phyloP scores from a whole-genome alignment of 2,113 vertebrate species.

The Mormyrus lacerda region DNA sequence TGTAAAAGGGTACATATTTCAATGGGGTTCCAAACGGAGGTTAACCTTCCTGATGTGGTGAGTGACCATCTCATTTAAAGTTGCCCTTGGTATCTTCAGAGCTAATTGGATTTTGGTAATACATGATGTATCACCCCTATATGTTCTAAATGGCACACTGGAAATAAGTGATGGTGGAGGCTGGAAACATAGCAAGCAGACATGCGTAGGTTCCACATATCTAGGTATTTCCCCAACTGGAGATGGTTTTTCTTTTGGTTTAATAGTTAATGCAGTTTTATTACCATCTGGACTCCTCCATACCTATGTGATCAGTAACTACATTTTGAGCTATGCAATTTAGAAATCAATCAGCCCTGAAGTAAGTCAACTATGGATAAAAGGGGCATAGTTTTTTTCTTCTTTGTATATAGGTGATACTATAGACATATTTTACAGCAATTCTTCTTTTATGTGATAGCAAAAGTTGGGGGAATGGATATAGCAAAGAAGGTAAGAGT shows the following conservation, averaged over 20 bases:
- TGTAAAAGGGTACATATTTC: background rate
- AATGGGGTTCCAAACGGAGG: background rate
- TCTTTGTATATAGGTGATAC: background rate
- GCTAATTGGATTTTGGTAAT: constrained; percentile 49
- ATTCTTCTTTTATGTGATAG: background rate
- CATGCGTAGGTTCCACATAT: background rate
- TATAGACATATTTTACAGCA: background rate
- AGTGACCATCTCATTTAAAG: constrained; percentile 36
- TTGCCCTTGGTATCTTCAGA: constrained; percentile 35
- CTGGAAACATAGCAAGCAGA: constrained; percentile 10
- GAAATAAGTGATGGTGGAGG: constrained; percentile 19
- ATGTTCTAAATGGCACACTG: constrained; percentile 31
- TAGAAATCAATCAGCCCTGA: background rate
- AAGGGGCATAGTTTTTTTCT: background rate
- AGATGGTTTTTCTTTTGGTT: constrained; percentile 40
- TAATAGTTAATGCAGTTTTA: constrained; percentile 58
- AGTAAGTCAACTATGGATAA: background rate
- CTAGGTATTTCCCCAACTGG: background rate
- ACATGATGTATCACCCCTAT: constrained; percentile 39
- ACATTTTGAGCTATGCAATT: background rate
- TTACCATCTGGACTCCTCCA: constrained; percentile 12
- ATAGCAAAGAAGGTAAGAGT: background rate
- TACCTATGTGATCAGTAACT: constrained; percentile 10
- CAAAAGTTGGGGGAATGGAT: background rate
- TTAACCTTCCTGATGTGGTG: constrained; percentile 32